phyloP scores from a whole-genome alignment of 2,113 vertebrate genomes.

The Sorex fumeus region DNA sequence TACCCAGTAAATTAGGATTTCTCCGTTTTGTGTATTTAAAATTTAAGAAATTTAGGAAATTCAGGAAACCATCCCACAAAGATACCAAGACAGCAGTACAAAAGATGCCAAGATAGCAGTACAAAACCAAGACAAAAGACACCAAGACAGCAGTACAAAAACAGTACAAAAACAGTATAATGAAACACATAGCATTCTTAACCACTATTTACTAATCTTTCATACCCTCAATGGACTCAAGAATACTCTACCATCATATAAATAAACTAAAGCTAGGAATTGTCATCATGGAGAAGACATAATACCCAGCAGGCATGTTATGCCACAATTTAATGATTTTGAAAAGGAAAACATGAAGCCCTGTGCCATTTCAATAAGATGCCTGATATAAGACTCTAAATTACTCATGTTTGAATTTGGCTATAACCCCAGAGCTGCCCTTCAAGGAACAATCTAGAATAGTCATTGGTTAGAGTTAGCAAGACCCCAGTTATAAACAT shows the following conservation, averaged over 20 bases:
- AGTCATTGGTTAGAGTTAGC: slow-evolving; percentile 32
- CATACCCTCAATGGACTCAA: not conserved
- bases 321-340: slow-evolving; percentile 33
- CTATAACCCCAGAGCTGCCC: not conserved
- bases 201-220: not conserved
- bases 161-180: too few relatives aligned
- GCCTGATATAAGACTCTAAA: slow-evolving; percentile 56
- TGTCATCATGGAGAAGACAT: slow-evolving; percentile 48
- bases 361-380: slow-evolving; percentile 32
- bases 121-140: slow-evolving; percentile 56
- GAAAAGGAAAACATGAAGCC: slow-evolving; percentile 55
- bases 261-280: slow-evolving; percentile 59
- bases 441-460: slow-evolving; percentile 50
- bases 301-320: not conserved
- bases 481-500: slow-evolving; percentile 63
- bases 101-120: slow-evolving; percentile 62
- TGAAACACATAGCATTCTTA: not conserved
- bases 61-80: slow-evolving; percentile 60
- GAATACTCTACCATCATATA: slow-evolving; percentile 46
- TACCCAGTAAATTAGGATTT: slow-evolving; percentile 58
- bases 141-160: slow-evolving; percentile 66
- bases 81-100: slow-evolving; percentile 56
- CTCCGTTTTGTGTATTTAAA: slow-evolving; percentile 66
- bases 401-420: slow-evolving; percentile 16
- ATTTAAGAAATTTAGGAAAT: slow-evolving; percentile 48